Evolutionary conservation across 2,888 invertebrate species (phyloP), one percentile per base, ranked within the genome.

Genomic region (Drosophila multiciliata): DNA sequence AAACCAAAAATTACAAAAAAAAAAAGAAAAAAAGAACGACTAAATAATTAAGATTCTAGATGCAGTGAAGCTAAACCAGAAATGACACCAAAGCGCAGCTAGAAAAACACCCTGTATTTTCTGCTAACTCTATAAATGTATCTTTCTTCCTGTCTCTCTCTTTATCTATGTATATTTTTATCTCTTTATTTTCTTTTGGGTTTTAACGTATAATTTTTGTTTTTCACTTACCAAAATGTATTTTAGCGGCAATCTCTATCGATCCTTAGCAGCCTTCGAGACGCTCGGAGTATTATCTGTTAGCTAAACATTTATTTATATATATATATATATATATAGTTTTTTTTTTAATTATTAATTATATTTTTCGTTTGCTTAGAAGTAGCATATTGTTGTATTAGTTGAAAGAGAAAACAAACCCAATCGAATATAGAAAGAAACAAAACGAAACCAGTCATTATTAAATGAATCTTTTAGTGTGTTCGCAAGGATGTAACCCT

Each of bases 401-500:
- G 42, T 36, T 55, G 35, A 38, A 33, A 32, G 26, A 54, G 49
- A 62, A 53, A 29, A 29, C 5, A 29, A 29, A 29, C 29, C 29
- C 26, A 32, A 26, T 23, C 40, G 49, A 64, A 54, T 26, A 6
- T 52, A 48, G 32, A 40, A 11, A 42, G 17, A 42, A 35, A 35
- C 5, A 11, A n/a, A 40, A n/a, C 3, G 17, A 53, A 48, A 17
- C 11, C 8, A 33, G 32, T 33, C 50, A 42, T 58, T 42, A 61
- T 23, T 33, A 40, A 49, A 36, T 62, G 38, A 55, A 50, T 76
- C 60, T 71, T 66, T 82, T 70, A 72, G 82, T 66, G 80, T 69
- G 54, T 67, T 60, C 65, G 64, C 61, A 73, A 89, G 92, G 92
- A 92, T 90, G 89, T 90, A 84, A 89, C 92, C 92, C 92, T 92